phyloP scores from a whole-genome alignment of 2,113 vertebrate genomes.

The Tylochromis polylepis region DNA sequence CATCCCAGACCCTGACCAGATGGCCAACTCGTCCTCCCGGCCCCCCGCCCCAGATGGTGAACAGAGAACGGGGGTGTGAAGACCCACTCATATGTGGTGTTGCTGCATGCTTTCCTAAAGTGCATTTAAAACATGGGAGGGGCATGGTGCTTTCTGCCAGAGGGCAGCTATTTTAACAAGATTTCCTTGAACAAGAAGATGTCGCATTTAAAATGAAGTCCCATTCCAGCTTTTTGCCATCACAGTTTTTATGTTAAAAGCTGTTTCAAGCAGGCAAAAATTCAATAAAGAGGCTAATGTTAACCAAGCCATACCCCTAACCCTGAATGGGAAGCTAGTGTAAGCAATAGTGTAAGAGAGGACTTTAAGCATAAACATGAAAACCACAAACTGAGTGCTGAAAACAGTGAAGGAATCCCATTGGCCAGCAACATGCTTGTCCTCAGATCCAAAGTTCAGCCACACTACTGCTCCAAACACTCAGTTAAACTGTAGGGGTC shows the following conservation, averaged over 20 bases:
- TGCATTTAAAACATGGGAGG: too few species aligned
- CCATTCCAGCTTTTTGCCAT: neutral
- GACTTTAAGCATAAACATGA: neutral
- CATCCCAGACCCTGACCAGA: too few species aligned
- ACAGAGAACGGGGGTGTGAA: too few species aligned
- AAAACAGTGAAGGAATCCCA: neutral
- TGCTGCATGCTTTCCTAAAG: too few species aligned
- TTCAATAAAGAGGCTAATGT: neutral
- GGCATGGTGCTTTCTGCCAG: too few species aligned
- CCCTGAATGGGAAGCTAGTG: neutral
- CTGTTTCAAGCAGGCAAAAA: neutral
- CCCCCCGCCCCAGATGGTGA: too few species aligned
- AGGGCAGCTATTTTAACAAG: too few species aligned
- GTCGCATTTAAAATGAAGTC: neutral
- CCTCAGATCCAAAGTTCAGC: neutral
- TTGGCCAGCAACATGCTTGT: neutral
- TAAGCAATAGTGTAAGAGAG: neutral
- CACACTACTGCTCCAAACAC: fast-evolving
- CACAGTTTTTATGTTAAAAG: neutral
- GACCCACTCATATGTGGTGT: too few species aligned
- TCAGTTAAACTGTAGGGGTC: neutral
- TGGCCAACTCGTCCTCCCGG: too few species aligned
- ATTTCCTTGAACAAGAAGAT: neutral
- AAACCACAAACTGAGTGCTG: neutral
- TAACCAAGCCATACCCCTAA: neutral